phyloP scores from a whole-genome alignment of 2,797 vertebrate species.

The Crenuchus spilurus region DNA sequence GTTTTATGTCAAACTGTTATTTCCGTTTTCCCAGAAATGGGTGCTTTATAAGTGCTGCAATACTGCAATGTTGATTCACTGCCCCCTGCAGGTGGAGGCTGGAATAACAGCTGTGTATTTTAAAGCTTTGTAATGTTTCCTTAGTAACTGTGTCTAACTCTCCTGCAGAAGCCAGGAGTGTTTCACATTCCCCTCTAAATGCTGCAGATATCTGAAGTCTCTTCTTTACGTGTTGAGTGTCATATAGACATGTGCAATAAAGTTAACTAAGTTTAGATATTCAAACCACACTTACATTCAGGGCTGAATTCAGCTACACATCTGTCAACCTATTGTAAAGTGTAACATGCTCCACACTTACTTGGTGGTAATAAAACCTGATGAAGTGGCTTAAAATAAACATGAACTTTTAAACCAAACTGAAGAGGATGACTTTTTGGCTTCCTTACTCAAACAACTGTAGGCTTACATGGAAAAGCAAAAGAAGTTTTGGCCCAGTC shows the following conservation, averaged over 20 bases:
- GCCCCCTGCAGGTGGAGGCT: constrained; percentile 17
- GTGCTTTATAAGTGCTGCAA: too few relatives aligned
- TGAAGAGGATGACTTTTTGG: background rate
- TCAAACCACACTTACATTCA: too few relatives aligned
- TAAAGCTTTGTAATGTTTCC: constrained; percentile 35
- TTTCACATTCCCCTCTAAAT: too few relatives aligned
- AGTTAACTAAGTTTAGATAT: too few relatives aligned
- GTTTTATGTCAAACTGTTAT: too few relatives aligned
- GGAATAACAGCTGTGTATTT: background rate
- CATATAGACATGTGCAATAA: background rate
- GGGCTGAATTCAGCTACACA: background rate
- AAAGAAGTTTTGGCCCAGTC: too few relatives aligned
- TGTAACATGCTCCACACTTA: background rate
- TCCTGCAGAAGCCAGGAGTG: background rate
- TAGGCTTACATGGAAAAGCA: background rate
- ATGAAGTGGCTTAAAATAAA: background rate
- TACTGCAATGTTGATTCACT: background rate
- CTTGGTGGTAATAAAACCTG: too few relatives aligned
- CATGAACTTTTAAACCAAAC: background rate
- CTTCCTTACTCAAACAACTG: background rate
- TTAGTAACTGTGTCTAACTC: constrained; percentile 11
- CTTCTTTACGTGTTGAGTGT: background rate
- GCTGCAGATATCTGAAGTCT: too few relatives aligned
- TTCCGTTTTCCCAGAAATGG: too few relatives aligned
- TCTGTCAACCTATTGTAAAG: too few relatives aligned